Base-by-base conservation (phyloP, 2,888 invertebrate genomes). In the Drosophila mulleri region DNA sequence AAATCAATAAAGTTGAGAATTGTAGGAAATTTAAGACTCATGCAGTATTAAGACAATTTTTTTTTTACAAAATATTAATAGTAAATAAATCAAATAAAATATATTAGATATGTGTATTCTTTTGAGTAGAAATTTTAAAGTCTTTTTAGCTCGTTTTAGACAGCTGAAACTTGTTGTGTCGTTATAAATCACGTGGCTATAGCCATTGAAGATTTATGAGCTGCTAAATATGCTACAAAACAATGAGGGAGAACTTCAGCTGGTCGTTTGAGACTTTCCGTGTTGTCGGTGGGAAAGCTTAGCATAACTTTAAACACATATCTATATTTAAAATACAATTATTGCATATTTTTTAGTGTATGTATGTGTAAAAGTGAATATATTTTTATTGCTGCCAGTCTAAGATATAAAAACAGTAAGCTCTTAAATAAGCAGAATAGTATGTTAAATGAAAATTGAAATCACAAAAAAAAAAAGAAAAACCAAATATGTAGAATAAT, bases 151-250 rank as follows among this genome's bases (percentile, higher is more conserved):
- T 47, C 26, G 11, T 6, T 1, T 42, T 14, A 44, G 53, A n/a
- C 50, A 57, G 52, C 60, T 67, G 52, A 81, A 87, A 87, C 72
- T 78, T 78, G 66, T 67, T 61, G 68, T 61, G 62, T 77, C 42
- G 74, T 59, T 73, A 90, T 90, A 89, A 90, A 87, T 90, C 90
- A 87, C 75, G 71, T 67, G 64, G 74, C 57, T 80, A 67, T 71
- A 84, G 75, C 86, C 88, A 80, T 84, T 54, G 61, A 87, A 89
- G 91, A 91, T 91, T 91, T 91, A 91, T 90, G 91, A 82, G 89
- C 88, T 91, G 91, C 78, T 86, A 91, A 91, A 90, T 83, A 74
- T 78, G 76, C 75, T 50, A 53, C 54, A 52, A 70, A 65, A 63
- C 58, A 60, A 66, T 58, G 7, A 50, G 23, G 53, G 44, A 48